phyloP scores from a whole-genome alignment of 2,113 vertebrate genomes.

The Chionomys nivalis region DNA sequence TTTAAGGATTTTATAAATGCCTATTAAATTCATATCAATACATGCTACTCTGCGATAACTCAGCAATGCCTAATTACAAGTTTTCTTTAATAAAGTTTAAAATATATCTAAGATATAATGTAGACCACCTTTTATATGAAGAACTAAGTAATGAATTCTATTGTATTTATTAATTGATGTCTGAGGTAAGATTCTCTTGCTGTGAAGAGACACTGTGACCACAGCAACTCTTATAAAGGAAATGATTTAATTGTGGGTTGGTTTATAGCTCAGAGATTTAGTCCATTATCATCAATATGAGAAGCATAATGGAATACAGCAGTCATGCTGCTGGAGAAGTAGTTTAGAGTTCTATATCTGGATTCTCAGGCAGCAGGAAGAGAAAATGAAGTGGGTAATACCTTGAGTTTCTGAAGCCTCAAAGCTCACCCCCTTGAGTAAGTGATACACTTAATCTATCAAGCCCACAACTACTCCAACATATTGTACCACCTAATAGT shows the following conservation, averaged over 20 bases:
- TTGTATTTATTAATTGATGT: not conserved
- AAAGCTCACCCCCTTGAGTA: not conserved
- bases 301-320: not conserved
- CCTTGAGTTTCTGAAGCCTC: not conserved
- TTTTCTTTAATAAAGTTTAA: not conserved
- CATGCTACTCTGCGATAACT: not conserved
- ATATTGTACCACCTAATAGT: not conserved
- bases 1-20: not conserved
- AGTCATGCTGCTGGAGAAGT: not conserved
- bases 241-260: accelerated
- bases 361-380: too few species aligned
- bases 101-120: not conserved
- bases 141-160: not conserved
- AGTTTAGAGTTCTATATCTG: not conserved
- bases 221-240: not conserved
- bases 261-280: not conserved
- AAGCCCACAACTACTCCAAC: not conserved
- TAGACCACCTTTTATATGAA: not conserved
- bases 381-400: not conserved
- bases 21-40: not conserved
- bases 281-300: not conserved
- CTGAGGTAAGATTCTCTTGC: not conserved
- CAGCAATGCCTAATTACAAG: not conserved
- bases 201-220: not conserved
- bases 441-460: not conserved